These are phyloP conservation scores for Cabera pusaria DNA, from an alignment of 2,888 invertebrate genomes.

Conservation along the genomic window DNA sequence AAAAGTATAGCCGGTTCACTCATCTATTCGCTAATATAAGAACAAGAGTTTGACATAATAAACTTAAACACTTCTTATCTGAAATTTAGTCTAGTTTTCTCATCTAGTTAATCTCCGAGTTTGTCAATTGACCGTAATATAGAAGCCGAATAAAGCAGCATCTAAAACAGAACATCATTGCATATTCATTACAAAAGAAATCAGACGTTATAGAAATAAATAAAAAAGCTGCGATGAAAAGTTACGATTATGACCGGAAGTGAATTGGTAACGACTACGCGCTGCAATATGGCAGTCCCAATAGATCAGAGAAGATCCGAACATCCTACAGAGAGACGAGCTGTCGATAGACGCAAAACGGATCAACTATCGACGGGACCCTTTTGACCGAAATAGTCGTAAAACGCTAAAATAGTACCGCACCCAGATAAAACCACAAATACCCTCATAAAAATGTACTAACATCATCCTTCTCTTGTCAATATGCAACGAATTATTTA, in stretches of 20 bases:
- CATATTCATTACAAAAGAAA: too few relatives aligned
- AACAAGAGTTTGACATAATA: too few relatives aligned
- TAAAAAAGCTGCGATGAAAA: too few relatives aligned
- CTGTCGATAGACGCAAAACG: slow-evolving; percentile 12
- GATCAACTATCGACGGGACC: slow-evolving; percentile 5
- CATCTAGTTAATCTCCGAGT: too few relatives aligned
- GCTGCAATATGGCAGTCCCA: slow-evolving; percentile 5
- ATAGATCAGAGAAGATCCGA: slow-evolving; percentile 4
- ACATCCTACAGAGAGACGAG: not conserved
- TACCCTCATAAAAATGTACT: slow-evolving; percentile 16
- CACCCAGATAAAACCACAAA: slow-evolving; percentile 20
- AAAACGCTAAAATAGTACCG: slow-evolving; percentile 12
- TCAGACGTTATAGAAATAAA: too few relatives aligned
- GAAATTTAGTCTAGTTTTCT: too few relatives aligned
- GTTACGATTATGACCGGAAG: slow-evolving; percentile 5
- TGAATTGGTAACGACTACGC: slow-evolving; percentile 1
- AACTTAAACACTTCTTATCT: too few relatives aligned
- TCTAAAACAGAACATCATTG: too few relatives aligned
- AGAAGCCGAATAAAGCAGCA: too few relatives aligned
- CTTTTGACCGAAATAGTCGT: slow-evolving; percentile 9
- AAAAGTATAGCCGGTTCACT: too few relatives aligned
- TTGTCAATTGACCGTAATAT: too few relatives aligned
- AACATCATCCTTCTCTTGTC: slow-evolving; percentile 17
- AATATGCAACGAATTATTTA: slow-evolving; percentile 20
- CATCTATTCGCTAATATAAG: too few relatives aligned